A percentile compares a stretch with the other conserved stretches of the same genome.
Conservation (phyloP, 2,113 vertebrate species). For the Chlamydotis undulata region DNA sequence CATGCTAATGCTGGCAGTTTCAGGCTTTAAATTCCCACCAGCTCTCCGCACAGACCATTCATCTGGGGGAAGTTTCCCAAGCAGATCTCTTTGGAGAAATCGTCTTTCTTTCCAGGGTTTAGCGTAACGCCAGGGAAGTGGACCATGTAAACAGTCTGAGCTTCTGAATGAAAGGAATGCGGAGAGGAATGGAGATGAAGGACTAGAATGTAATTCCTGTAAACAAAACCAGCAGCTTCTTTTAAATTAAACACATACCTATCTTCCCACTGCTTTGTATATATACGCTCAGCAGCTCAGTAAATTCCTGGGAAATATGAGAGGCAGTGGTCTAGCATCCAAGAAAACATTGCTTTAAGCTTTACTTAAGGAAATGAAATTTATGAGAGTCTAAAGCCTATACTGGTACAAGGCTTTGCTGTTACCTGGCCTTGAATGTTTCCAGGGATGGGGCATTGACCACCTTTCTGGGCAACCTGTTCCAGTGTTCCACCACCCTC, state of each 20-base stretch:
- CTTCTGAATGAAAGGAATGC: constrained; percentile 71
- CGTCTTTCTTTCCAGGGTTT: constrained; percentile 15
- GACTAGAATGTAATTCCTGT: constrained; percentile 42
- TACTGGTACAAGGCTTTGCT: not conserved
- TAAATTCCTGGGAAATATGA: not conserved
- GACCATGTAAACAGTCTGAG: constrained; percentile 65
- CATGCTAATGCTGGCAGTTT: not conserved
- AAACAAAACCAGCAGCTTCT: constrained; percentile 53
- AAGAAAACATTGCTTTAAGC: not conserved
- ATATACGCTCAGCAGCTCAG: not conserved
- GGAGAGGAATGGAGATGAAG: constrained; percentile 64
- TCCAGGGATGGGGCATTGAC: too few relatives aligned
- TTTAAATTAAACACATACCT: constrained; percentile 65
- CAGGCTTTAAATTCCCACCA: not conserved
- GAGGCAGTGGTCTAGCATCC: not conserved
- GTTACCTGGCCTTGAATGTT: not conserved
- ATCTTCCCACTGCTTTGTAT: constrained; percentile 1
- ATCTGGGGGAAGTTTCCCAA: not conserved
- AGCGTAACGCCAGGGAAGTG: constrained; percentile 46
- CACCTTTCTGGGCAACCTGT: too few relatives aligned
- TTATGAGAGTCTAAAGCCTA: not conserved
- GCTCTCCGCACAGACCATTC: not conserved
- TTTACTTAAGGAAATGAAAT: constrained; percentile 16
- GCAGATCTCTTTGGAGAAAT: constrained; percentile 3
- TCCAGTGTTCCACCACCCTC: too few relatives aligned